phyloP scores from a whole-genome alignment of 92 coral and sea anemone genomes.

The Hydrozoanthus gracilis region DNA sequence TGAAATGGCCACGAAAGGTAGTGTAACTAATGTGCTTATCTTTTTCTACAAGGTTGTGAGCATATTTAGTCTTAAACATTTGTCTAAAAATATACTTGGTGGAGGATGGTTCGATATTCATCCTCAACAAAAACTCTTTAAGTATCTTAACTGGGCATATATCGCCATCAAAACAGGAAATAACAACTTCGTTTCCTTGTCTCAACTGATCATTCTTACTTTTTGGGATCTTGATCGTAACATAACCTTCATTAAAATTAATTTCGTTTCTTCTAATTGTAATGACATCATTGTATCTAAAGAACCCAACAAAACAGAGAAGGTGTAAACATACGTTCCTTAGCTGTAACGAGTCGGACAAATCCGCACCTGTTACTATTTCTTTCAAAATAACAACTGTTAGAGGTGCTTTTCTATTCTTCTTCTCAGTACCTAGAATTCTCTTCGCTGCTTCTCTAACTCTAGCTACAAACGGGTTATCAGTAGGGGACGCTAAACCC shows the following conservation, averaged over 20 bases:
- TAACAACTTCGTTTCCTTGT: constrained; percentile 26
- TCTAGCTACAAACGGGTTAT: constrained; percentile 9
- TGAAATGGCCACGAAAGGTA: constrained; percentile 31
- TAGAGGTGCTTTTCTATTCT: constrained; percentile 57
- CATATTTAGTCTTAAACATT: not conserved
- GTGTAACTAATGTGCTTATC: constrained; percentile 14
- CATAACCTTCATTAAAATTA: not conserved
- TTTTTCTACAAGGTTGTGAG: constrained; percentile 3
- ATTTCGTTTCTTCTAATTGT: constrained; percentile 54
- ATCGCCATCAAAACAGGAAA: not conserved
- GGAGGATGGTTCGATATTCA: not conserved
- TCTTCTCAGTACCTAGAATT: constrained; percentile 38
- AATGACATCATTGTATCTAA: constrained; percentile 53
- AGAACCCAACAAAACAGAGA: constrained; percentile 55
- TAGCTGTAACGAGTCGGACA: constrained; percentile 38
- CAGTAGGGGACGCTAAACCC: constrained; percentile 20
- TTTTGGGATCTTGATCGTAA: constrained; percentile 6
- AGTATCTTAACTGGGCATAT: constrained; percentile 10
- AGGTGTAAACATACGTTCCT: constrained; percentile 58
- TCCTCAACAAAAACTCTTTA: not conserved
- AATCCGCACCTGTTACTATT: constrained; percentile 40
- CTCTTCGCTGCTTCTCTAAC: constrained; percentile 27
- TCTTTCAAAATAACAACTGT: constrained; percentile 47
- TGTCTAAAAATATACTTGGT: constrained; percentile 12
- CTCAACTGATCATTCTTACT: constrained; percentile 25